Evolutionary conservation across 2,797 vertebrate genomes (phyloP), one percentile per base, ranked within the genome.

Genomic region (Sternarchorhynchus goeldii): DNA sequence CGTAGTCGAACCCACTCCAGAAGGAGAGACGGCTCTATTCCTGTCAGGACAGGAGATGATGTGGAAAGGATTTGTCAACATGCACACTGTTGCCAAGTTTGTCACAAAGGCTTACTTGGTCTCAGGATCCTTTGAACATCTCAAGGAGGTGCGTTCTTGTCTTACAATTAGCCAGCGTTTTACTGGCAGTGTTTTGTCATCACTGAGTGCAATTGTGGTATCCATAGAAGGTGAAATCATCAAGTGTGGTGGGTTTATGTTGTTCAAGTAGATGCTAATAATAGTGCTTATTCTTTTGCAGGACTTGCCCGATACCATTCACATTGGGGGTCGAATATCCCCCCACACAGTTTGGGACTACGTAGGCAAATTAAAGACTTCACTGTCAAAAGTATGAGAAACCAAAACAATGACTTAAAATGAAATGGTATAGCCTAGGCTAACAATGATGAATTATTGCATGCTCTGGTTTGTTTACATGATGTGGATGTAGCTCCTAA

Each of bases 1-100:
- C 81, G 59, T 83, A 41, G 77, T 93, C 6, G 96, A 97, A 69
- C 88, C 92, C 0, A 86, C 86, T 41, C 91, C 92, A 6, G 97
- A 98, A 82, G 95, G 95, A 0, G 96, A 99, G 79, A 99, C 98
- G 0, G 93, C 96, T 0, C 90, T 96, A 84, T 99, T 99, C 81
- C 93, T 99, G 57, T 96, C 96, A 50, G 93, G 96, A 32, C 94
- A 97, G 89, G 96, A 91, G 88, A 95, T 96, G 83, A 95, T 99
- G 86, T 99, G 98, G 98, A 99, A 99, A 92, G 98, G 98, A 75
- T 96, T 99, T 69, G 96, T 99, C 88, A 97, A 99, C 92, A 99
- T 99, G 98, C 97, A 97, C 10, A 91, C 93, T 1, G 98, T 99
- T 75, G 98, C 98, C 1, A 99, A 99, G 88, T 99, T 99, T 93